These are phyloP conservation scores for Agrilus biguttatus DNA, from an alignment of 2,888 invertebrate species.

Conservation along the genomic window DNA sequence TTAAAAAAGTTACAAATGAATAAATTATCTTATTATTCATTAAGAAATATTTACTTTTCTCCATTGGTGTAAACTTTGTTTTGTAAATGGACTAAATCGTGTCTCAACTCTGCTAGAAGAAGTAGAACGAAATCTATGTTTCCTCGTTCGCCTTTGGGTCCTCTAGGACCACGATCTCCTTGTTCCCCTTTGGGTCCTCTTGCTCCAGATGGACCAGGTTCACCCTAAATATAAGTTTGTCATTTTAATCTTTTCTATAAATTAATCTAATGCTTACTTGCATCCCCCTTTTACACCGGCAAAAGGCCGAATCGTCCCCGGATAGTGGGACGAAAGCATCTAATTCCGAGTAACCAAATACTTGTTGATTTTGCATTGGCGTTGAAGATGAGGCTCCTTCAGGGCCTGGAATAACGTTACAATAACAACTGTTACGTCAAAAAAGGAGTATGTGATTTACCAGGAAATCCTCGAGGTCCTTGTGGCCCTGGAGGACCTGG, in stretches of 20 bases:
- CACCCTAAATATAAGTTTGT: slow-evolving; percentile 33
- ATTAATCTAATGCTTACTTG: slow-evolving; percentile 33
- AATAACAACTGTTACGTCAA: neutral
- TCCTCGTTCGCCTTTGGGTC: slow-evolving; percentile 44
- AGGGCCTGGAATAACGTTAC: slow-evolving; percentile 8
- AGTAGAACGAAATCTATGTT: slow-evolving; percentile 49
- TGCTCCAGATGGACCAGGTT: slow-evolving; percentile 43
- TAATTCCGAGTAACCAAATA: slow-evolving; percentile 39
- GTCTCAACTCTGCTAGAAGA: slow-evolving; percentile 46
- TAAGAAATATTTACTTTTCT: slow-evolving; percentile 32
- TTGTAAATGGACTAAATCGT: slow-evolving; percentile 47
- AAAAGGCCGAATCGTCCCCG: slow-evolving; percentile 36
- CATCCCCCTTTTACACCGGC: slow-evolving; percentile 50
- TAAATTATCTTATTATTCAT: neutral
- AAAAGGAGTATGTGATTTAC: slow-evolving; percentile 15
- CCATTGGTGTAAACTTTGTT: slow-evolving; percentile 40
- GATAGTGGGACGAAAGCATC: slow-evolving; percentile 45
- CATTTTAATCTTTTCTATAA: slow-evolving; percentile 1
- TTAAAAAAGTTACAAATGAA: slow-evolving; percentile 17
- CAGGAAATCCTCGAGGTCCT: slow-evolving; percentile 33
- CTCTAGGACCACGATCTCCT: slow-evolving; percentile 42
- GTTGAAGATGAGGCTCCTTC: slow-evolving; percentile 14
- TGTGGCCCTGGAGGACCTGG: slow-evolving; percentile 33
- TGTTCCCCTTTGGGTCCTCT: slow-evolving; percentile 46
- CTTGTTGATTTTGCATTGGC: slow-evolving; percentile 23